Evolutionary conservation across 1,140 invertebrate genomes (phyloP).

Genomic region (Cheumatopsyche charites): DNA sequence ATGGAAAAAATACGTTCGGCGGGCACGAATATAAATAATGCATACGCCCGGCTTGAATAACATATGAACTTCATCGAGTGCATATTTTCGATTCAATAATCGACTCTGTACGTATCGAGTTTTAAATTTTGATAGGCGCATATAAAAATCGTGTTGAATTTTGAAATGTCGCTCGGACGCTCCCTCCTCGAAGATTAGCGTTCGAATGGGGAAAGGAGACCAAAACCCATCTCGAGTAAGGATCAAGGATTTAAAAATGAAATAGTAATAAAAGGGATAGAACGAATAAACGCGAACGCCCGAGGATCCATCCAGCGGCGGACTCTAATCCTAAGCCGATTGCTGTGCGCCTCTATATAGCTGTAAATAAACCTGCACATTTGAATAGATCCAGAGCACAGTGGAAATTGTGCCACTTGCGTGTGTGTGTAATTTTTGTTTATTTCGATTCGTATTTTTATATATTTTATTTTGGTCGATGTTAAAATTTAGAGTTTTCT

Average conservation of each 20-base stretch:
- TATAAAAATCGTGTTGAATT: not conserved
- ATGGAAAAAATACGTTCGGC: conserved; percentile 10
- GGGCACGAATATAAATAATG: not conserved
- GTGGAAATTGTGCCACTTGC: too few species aligned
- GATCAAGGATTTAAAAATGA: conserved; percentile 50
- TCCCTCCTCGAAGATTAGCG: conserved; percentile 25
- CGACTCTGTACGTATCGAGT: not conserved
- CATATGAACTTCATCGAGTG: not conserved
- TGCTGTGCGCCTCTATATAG: conserved; percentile 43
- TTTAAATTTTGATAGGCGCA: not conserved
- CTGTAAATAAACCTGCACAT: conserved; percentile 49
- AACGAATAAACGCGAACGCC: conserved; percentile 36
- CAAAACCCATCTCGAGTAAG: conserved; percentile 43
- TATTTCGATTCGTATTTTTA: not conserved
- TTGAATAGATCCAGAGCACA: conserved; percentile 39
- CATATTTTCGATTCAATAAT: conserved; percentile 6
- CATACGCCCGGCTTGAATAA: not conserved
- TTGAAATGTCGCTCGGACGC: not conserved
- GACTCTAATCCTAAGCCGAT: conserved; percentile 48
- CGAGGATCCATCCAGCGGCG: conserved; percentile 43
- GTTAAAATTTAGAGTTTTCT: too few species aligned
- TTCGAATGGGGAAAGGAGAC: conserved; percentile 31
- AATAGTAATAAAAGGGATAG: conserved; percentile 48
- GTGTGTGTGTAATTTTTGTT: too few species aligned
- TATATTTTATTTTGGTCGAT: not conserved